Conservation (phyloP, 2,797 vertebrate genomes). For the Buphagus erythrorhynchus region DNA sequence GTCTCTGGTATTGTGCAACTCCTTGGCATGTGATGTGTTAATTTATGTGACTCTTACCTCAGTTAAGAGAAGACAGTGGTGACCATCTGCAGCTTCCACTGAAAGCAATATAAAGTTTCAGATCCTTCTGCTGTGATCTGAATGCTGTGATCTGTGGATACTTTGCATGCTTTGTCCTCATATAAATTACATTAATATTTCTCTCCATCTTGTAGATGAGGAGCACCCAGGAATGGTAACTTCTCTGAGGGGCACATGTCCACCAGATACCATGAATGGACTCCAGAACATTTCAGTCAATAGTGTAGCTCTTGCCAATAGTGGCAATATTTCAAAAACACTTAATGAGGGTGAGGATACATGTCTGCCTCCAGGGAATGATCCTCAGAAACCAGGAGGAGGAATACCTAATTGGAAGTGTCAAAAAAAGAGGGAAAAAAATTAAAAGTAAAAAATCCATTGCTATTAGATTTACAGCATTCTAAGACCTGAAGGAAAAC, state of each 20-base stretch:
- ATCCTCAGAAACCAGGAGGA: constrained; percentile 22
- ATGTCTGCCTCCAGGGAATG: neutral
- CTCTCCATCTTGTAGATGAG: neutral
- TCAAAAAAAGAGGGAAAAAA: neutral
- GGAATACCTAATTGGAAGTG: constrained; percentile 50
- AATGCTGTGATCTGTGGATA: neutral
- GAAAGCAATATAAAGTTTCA: neutral
- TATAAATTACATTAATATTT: neutral
- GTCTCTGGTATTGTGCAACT: neutral
- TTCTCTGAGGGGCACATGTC: neutral
- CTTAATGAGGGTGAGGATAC: constrained; percentile 19
- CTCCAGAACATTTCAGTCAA: neutral
- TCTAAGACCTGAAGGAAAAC: neutral
- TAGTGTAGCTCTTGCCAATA: neutral
- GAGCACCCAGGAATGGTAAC: neutral
- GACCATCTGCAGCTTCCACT: neutral
- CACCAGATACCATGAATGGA: neutral
- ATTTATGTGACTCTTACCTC: neutral
- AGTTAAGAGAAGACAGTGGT: neutral
- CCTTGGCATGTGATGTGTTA: neutral
- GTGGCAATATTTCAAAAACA: constrained; percentile 29
- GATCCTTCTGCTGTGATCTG: neutral
- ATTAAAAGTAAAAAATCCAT: neutral
- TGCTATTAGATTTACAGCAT: neutral
- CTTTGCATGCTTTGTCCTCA: neutral